These are phyloP conservation scores for Cepaea nemoralis DNA, from an alignment of 1,140 invertebrate genomes.

Conservation along the genomic window DNA sequence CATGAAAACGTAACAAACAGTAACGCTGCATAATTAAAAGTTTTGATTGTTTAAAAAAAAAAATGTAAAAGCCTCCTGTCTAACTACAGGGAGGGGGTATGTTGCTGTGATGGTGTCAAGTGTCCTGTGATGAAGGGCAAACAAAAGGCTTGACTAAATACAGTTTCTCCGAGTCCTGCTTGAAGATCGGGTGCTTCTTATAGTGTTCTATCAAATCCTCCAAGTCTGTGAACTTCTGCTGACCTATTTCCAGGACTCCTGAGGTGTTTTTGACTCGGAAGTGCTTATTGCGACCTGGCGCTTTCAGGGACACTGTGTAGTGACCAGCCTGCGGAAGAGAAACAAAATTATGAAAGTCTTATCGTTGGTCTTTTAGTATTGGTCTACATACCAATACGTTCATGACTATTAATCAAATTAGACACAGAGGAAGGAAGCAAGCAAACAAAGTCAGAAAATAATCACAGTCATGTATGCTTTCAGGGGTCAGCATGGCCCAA, in stretches of 20 bases:
- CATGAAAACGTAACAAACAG: background rate
- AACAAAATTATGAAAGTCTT: slow-evolving; percentile 38
- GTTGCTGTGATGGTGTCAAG: background rate
- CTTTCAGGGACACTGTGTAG: slow-evolving; percentile 98
- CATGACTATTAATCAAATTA: too few relatives aligned
- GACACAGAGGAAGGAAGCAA: too few relatives aligned
- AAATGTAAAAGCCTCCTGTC: background rate
- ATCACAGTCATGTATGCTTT: too few relatives aligned
- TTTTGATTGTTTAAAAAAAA: background rate
- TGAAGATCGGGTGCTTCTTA: slow-evolving; percentile 97
- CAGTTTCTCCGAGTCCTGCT: slow-evolving; percentile 68
- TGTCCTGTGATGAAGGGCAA: slow-evolving; percentile 41
- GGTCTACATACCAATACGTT: too few relatives aligned
- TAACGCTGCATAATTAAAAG: background rate
- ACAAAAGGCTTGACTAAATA: slow-evolving; percentile 70
- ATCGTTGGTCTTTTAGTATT: too few relatives aligned
- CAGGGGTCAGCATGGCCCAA: too few relatives aligned
- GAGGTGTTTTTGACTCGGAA: slow-evolving; percentile 96
- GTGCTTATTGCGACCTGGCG: slow-evolving; percentile 97
- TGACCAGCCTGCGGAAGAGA: slow-evolving; percentile 86
- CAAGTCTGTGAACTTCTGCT: slow-evolving; percentile 94
- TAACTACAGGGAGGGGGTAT: too few relatives aligned
- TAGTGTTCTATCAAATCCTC: slow-evolving; percentile 98
- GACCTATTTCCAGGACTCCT: slow-evolving; percentile 94
- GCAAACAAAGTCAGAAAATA: too few relatives aligned